phyloP scores from a whole-genome alignment of 2,113 vertebrate genomes.

The Xenus cinereus region DNA sequence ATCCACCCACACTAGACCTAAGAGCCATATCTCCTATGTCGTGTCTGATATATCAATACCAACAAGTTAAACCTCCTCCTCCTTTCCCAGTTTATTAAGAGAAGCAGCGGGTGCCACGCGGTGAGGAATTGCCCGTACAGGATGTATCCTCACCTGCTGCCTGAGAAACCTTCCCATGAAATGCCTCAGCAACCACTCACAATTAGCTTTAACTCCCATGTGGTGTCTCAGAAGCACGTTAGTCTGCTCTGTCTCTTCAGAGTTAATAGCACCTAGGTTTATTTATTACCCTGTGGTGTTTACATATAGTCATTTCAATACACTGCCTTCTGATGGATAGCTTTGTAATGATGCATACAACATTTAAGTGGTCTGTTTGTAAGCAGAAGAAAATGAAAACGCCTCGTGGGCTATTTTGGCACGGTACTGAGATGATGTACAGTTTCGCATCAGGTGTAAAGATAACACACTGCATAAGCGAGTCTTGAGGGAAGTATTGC shows the following conservation, averaged over 20 bases:
- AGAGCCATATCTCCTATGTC: background rate
- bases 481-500: background rate
- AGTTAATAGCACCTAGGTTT: background rate
- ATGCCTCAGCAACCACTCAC: background rate
- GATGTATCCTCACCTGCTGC: background rate
- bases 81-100: background rate
- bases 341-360: background rate
- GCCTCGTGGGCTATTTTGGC: background rate
- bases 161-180: background rate
- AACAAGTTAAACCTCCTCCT: background rate
- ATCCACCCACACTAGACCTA: background rate
- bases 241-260: background rate
- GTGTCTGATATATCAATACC: background rate
- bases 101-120: background rate
- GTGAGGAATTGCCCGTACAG: background rate
- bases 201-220: background rate
- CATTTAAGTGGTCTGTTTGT: background rate
- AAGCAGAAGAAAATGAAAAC: background rate
- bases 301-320: rapidly evolving
- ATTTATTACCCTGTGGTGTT: background rate
- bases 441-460: background rate
- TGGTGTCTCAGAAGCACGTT: background rate
- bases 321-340: background rate
- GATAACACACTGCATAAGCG: background rate
- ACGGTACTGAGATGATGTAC: background rate